Percentiles rank a stretch among this genome's conserved stretches.
phyloP scores from a whole-genome alignment of 2,113 vertebrate genomes.

The Xiphophorus maculatus region DNA sequence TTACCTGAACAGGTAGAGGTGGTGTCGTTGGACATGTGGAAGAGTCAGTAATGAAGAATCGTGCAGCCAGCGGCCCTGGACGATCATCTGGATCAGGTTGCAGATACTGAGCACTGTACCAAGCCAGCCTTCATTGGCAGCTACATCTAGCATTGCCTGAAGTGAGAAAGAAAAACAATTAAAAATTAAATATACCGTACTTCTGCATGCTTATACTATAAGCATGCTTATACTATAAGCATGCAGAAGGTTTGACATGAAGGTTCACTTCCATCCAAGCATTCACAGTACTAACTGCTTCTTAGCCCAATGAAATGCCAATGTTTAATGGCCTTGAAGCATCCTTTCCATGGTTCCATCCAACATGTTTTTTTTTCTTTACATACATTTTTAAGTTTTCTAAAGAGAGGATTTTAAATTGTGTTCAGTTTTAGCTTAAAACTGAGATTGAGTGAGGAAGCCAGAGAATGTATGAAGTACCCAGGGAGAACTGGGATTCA shows the following conservation, averaged over 20 bases:
- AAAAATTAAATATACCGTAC: not conserved
- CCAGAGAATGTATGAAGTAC: no score
- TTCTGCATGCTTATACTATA: not conserved
- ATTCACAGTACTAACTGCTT: no score
- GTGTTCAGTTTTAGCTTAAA: no score
- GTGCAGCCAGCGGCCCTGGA: constrained; percentile 93
- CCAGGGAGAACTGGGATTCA: no score
- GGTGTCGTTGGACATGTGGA: constrained; percentile 87
- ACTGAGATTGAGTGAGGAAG: no score
- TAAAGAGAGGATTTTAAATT: no score
- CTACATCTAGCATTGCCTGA: constrained; percentile 95
- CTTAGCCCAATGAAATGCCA: no score
- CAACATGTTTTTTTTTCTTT: no score
- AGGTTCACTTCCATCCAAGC: no score
- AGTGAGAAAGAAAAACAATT: not conserved
- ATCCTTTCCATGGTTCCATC: no score
- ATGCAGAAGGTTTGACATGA: not conserved
- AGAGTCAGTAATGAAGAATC: constrained; percentile 90
- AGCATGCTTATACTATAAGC: not conserved
- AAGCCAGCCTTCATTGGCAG: constrained; percentile 93
- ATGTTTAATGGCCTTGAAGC: no score
- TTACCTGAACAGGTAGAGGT: constrained; percentile 93
- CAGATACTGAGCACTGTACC: constrained; percentile 89
- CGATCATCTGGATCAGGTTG: constrained; percentile 92
- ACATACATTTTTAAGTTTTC: no score